Conservation (phyloP, 2,888 invertebrate species). For the Polyommatus iphigenia region DNA sequence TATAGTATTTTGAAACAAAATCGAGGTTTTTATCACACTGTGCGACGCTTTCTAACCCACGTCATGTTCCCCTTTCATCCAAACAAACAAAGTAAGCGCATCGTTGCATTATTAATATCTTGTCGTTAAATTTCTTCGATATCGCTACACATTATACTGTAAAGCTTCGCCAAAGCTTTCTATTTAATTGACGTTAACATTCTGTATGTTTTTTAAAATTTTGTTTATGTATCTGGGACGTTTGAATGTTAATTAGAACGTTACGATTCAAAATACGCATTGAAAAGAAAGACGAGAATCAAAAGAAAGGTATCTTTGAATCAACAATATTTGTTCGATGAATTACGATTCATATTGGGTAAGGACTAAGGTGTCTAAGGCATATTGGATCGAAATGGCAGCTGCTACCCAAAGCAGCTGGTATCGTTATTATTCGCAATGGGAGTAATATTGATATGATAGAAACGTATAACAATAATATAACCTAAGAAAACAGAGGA, state of each 20-base stretch:
- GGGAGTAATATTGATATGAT: not conserved
- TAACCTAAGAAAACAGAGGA: too few relatives aligned
- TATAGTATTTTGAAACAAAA: too few relatives aligned
- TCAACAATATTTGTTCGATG: not conserved
- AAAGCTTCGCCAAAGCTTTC: conserved; percentile 37
- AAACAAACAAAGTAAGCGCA: conserved; percentile 1
- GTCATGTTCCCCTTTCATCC: not conserved
- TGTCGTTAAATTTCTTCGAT: conserved; percentile 5
- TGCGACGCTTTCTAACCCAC: not conserved
- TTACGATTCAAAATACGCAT: not conserved
- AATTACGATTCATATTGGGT: not conserved
- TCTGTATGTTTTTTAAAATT: not conserved
- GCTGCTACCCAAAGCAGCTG: not conserved
- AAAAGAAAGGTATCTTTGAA: not conserved
- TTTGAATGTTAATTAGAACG: not conserved
- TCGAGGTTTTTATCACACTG: too few relatives aligned
- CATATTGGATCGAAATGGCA: not conserved
- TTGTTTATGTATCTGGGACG: not conserved
- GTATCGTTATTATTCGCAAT: not conserved
- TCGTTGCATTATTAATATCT: not conserved
- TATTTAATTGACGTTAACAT: conserved; percentile 21
- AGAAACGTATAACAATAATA: not conserved
- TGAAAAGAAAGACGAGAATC: not conserved
- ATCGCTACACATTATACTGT: not conserved
- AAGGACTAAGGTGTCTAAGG: not conserved